Evolutionary conservation across 2,113 vertebrate genomes (phyloP), one percentile per base, ranked within the genome.

Genomic region (Alligator sinensis): DNA sequence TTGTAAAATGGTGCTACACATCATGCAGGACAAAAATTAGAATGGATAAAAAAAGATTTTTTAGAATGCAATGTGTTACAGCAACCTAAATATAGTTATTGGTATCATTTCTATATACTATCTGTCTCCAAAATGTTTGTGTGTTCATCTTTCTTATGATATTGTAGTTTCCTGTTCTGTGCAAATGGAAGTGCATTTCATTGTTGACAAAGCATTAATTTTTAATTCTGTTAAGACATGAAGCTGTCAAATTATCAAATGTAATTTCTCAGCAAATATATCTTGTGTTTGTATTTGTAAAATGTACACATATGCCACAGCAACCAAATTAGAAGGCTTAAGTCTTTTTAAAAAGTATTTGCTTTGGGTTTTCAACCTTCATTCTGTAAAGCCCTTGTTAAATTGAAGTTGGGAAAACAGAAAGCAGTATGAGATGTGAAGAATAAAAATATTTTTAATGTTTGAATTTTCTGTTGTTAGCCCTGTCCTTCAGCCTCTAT

Each of bases 191-290:
- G 86, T 94, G 87, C 88, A 93, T 82, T 96, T 97, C 91, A 95
- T 97, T 98, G 96, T 97, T 97, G 97, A 98, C 96, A 97, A 96
- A 96, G 91, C 94, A 98, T 95, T 84, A 98, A 96, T 97, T 95
- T 97, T 98, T 98, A 95, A 98, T 97, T 90, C 62, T 92, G 7
- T 89, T 95, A 96, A 95, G 84, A 89, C 95, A 96, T 75, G 91
- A 90, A n/a, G 4, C 95, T 97, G 94, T 96, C 92, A 97, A 96
- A 97, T 97, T 97, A 96, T 97, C 95, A 96, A 97, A 97, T 92
- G 75, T 77, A 97, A 94, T 96, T 97, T 94, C 96, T 98, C 84
- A 96, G 95, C 94, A 97, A 96, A 97, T 96, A 91, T 80, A 81
- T 95, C 94, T 95, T 97, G 89, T 97, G 93, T 97, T 97, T 96